Evolutionary conservation across 2,888 invertebrate genomes (phyloP).

Genomic region (Acrobasis repandana): DNA sequence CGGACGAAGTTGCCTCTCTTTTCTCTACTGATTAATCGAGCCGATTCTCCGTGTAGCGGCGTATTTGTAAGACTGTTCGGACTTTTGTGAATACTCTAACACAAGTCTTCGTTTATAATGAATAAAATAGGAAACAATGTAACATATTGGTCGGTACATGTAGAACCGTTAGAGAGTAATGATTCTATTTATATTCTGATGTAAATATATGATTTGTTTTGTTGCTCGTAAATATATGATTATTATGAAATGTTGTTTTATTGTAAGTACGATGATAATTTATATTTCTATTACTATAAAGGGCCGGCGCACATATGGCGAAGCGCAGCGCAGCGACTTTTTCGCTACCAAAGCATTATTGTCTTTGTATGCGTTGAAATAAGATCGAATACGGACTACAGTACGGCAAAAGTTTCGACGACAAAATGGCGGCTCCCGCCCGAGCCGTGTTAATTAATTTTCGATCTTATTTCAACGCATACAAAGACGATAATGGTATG

Average conservation of each 20-base stretch:
- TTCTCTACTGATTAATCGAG: background rate
- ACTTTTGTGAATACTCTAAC: slow-evolving; percentile 7
- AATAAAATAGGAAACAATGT: slow-evolving; percentile 1
- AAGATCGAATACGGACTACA: no score
- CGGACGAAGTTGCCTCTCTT: background rate
- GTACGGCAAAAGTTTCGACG: no score
- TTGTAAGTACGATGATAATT: no score
- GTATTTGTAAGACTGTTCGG: slow-evolving; percentile 17
- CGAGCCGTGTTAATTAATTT: no score
- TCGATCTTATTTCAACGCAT: no score
- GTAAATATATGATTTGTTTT: slow-evolving; percentile 41
- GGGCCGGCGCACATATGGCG: no score
- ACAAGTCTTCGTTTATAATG: slow-evolving; percentile 14
- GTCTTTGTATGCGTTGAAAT: no score
- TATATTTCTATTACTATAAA: no score
- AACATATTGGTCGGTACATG: slow-evolving; percentile 11
- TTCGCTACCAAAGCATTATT: no score
- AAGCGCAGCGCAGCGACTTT: no score
- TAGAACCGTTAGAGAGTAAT: slow-evolving; percentile 19
- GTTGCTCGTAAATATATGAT: slow-evolving; percentile 41
- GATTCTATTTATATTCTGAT: slow-evolving; percentile 27
- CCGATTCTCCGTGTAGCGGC: slow-evolving; percentile 15
- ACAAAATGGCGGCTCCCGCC: no score
- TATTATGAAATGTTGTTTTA: slow-evolving; percentile 33
- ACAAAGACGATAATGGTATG: no score